Percentiles rank a stretch among this genome's conserved stretches.
Conservation (phyloP, 2,888 invertebrate species). For the Aplocera efformata region DNA sequence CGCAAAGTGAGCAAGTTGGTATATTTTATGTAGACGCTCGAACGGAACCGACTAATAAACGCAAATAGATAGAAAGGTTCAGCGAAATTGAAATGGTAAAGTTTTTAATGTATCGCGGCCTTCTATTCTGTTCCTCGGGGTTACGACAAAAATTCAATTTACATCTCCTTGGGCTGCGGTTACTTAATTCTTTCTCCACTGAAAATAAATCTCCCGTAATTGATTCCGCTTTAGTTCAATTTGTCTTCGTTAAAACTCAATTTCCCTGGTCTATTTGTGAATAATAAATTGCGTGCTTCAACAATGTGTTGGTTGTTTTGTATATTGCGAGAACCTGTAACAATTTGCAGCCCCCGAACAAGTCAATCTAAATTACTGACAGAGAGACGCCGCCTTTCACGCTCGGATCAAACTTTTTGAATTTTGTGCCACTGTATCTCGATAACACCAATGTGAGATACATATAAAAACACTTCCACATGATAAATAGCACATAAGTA, state of each 20-base stretch:
- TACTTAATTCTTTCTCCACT: conserved; percentile 72
- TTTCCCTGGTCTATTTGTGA: conserved; percentile 76
- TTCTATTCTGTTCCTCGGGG: conserved; percentile 44
- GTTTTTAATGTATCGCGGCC: conserved; percentile 48
- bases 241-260: conserved; percentile 79
- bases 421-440: no score
- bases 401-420: conserved; percentile 11
- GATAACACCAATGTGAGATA: no score
- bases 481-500: no score
- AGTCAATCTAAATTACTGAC: conserved; percentile 67
- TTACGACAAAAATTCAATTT: conserved; percentile 73
- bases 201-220: conserved; percentile 77
- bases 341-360: conserved; percentile 55
- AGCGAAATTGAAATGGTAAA: conserved; percentile 39
- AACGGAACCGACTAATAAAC: conserved; percentile 18
- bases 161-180: conserved; percentile 67
- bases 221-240: conserved; percentile 78
- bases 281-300: conserved; percentile 74
- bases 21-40: conserved; percentile 19
- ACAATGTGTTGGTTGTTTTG: conserved; percentile 59
- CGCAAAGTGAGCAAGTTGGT: conserved; percentile 10
- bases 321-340: conserved; percentile 41
- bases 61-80: conserved; percentile 36
- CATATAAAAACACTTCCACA: no score
- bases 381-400: conserved; percentile 8